phyloP scores from a whole-genome alignment of 2,113 vertebrate genomes.

The Hassar affinis region DNA sequence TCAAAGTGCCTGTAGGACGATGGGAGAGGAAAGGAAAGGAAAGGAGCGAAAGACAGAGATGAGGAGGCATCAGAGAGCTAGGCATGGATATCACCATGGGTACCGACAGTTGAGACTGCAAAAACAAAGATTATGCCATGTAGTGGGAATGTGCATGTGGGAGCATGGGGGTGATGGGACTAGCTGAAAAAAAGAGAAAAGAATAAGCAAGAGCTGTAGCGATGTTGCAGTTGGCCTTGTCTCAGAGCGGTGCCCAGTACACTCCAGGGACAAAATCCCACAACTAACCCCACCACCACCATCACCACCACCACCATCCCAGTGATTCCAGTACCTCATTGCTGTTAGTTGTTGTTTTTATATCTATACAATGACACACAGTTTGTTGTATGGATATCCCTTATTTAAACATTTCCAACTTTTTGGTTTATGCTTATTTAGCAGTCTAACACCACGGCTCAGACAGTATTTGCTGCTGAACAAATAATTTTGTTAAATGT shows the following conservation, averaged over 20 bases:
- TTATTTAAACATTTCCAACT: constrained; percentile 5
- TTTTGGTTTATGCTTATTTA: constrained; percentile 27
- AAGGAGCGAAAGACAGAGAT: constrained; percentile 23
- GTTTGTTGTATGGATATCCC: constrained; percentile 9
- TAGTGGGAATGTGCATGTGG: constrained; percentile 53
- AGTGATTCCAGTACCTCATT: not conserved
- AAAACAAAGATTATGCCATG: constrained; percentile 62
- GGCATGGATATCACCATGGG: constrained; percentile 55
- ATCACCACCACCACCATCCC: not conserved
- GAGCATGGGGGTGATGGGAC: constrained; percentile 32
- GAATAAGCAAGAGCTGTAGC: constrained; percentile 24
- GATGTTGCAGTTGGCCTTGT: constrained; percentile 46
- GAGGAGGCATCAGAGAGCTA: constrained; percentile 35
- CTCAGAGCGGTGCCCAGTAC: constrained; percentile 42
- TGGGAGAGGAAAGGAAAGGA: constrained; percentile 19
- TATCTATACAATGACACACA: not conserved
- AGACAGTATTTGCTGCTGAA: not conserved
- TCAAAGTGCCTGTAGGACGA: constrained; percentile 27
- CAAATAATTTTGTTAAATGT: not conserved
- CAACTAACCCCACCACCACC: not conserved
- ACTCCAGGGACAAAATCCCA: constrained; percentile 33
- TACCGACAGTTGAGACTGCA: constrained; percentile 52
- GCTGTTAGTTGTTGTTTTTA: constrained; percentile 34
- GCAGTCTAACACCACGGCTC: not conserved
- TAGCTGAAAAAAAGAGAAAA: constrained; percentile 31